Evolutionary conservation across 2,888 invertebrate genomes (phyloP), one percentile per base, ranked within the genome.

Genomic region (Silvanus unidentatus): DNA sequence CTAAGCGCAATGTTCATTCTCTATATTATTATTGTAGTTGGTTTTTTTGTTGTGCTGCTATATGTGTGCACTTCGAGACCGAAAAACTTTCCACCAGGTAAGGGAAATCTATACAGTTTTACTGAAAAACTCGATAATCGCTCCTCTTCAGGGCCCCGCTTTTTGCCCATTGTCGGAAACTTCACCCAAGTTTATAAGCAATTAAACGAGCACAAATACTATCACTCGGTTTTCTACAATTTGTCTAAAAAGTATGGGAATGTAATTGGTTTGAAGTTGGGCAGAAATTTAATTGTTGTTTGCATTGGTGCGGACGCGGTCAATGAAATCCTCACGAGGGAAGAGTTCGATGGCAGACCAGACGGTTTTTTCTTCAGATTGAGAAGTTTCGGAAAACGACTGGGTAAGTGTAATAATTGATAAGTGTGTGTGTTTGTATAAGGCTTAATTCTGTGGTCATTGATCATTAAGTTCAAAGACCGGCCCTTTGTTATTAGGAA

Each of bases 271-370:
- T 63, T 86, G 32, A 81, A 82, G 58, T 64, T 84, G 42, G 85
- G 85, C 1, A 70, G 72, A 13, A 79, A 81, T 53, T 67, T 76
- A 27, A 66, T 84, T 0, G 78, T 86, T 1, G 72, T 81, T 0
- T 78, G 84, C 1, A 80, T 77, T 15, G 80, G 83, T 0, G 71
- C 77, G 32, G 76, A 80, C 43, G 77, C 81, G 39, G 76, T 83
- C 2, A 77, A 76, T 35, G 78, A 81, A 61, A 78, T 80, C 4
- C 74, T 84, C 35, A 73, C 74, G 1, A 73, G 75, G 8, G 79
- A 79, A 12, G 81, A 81, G 47, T 84, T 85, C 54, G 82, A 83
- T 58, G 84, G 83, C 0, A 74, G 87, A 45, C 86, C 86, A 0
- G 77, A 83, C 54, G 84, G 80, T 16, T 86, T 84, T 62, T 82